Evolutionary conservation across 2,797 vertebrate species (phyloP), one percentile per base, ranked within the genome.

Genomic region (Meda fulgida): DNA sequence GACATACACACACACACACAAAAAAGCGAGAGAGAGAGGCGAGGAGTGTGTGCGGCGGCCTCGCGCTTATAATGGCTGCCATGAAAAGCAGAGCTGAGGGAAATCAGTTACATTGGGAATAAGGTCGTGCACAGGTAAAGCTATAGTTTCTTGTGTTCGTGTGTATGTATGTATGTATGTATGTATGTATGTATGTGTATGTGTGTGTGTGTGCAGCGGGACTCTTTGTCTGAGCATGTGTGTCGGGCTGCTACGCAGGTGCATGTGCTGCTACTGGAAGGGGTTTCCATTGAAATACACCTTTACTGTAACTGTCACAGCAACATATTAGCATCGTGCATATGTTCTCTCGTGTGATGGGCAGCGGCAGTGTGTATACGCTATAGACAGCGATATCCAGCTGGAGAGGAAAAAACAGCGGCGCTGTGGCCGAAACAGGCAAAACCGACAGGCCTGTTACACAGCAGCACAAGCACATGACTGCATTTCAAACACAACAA

Each of bases 11-110:
- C n/a, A n/a, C n/a, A 36, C 34, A 4, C 34, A 38, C 6, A 60
- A 66, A 73, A 48, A 71, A 73, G 67, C 51, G 38, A 48, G 46
- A 48, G 46, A 40, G 55, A 70, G 31, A 79, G 73, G 87, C 26
- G 86, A 81, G 88, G 58, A 73, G 91, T 85, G 51, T 65, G 80
- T 40, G 10, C 88, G 88, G 72, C 88, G 90, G 85, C 88, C 80
- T 51, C 23, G 90, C 86, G 89, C 90, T 87, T 91, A 91, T 93
- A 94, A 94, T 95, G 93, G 94, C 94, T 93, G 94, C 93, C 91
- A 90, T 91, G 86, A 91, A 91, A 89, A 89, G 92, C 70, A 91
- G 90, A 84, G 89, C 91, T 87, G 48, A 31, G 65, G 48, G 88
- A 92, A 90, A 91, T 90, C 92, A 89, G 91, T 90, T 92, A 90